Evolutionary conservation across 2,797 vertebrate genomes (phyloP).

Genomic region (Fistularia tabacaria): DNA sequence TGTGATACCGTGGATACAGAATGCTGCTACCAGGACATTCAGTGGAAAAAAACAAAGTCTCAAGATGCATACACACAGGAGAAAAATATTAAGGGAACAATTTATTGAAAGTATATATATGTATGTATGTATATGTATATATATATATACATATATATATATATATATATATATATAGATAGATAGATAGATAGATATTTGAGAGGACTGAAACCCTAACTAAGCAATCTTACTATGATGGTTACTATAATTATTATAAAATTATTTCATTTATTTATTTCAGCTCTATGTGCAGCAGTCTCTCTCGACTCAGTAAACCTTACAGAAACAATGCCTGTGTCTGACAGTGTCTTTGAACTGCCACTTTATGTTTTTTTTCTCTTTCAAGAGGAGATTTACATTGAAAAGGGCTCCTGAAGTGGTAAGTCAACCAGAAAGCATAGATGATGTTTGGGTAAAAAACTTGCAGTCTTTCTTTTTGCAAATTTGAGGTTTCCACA

Average conservation of each 20-base stretch:
- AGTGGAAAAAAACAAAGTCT: conserved; percentile 78
- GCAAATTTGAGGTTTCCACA: too few species aligned
- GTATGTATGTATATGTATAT: conserved; percentile 68
- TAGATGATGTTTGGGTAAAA: too few species aligned
- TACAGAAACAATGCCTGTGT: conserved; percentile 69
- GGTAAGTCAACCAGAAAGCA: too few species aligned
- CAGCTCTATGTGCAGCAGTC: conserved; percentile 80
- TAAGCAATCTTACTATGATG: conserved; percentile 81
- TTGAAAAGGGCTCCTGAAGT: too few species aligned
- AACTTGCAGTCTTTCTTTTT: too few species aligned
- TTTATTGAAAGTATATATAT: conserved; percentile 78
- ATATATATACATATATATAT: conserved; percentile 68
- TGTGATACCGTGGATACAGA: conserved; percentile 74
- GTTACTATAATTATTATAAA: conserved; percentile 83
- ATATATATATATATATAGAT: conserved; percentile 24
- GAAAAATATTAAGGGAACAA: conserved; percentile 73
- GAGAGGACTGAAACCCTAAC: conserved; percentile 75
- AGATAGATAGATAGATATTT: conserved; percentile 76
- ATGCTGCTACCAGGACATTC: conserved; percentile 79
- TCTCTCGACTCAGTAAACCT: conserved; percentile 81
- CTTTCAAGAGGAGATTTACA: too few species aligned
- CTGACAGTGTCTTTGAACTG: conserved; percentile 41
- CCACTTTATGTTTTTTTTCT: not conserved
- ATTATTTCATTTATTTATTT: conserved; percentile 86
- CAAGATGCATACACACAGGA: conserved; percentile 69